Percentiles rank a stretch among this genome's conserved stretches.
Evolutionary conservation across 2,797 vertebrate genomes (phyloP).

Genomic region (Gymnoscopelus braueri): DNA sequence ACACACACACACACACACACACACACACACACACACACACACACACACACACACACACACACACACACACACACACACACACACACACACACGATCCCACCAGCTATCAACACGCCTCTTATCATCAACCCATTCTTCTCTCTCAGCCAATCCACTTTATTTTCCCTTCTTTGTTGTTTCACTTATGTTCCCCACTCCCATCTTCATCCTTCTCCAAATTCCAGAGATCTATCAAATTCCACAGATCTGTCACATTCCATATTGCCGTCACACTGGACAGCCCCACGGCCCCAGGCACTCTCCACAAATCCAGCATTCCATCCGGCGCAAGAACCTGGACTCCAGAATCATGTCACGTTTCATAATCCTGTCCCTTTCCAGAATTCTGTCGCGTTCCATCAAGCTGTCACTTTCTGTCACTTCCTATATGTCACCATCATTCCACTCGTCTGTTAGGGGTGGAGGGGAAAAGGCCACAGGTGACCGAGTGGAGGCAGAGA

Average conservation of each 20-base stretch:
- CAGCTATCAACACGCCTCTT: slow-evolving; percentile 54
- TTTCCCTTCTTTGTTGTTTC: slow-evolving; percentile 41
- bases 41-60: slow-evolving; percentile 22
- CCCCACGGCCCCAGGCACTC: slow-evolving; percentile 35
- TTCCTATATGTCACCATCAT: slow-evolving; percentile 60
- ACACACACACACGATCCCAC: slow-evolving; percentile 19
- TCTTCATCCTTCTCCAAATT: slow-evolving; percentile 27
- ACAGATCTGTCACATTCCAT: slow-evolving; percentile 71
- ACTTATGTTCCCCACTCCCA: slow-evolving; percentile 22
- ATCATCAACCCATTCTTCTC: slow-evolving; percentile 53
- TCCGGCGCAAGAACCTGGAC: slow-evolving; percentile 46
- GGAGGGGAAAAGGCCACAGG: slow-evolving; percentile 48
- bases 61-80: slow-evolving; percentile 22
- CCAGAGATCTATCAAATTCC: slow-evolving; percentile 63
- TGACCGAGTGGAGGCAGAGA: slow-evolving; percentile 46
- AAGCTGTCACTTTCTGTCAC: slow-evolving; percentile 65
- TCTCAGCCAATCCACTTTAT: slow-evolving; percentile 40
- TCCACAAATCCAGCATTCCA: slow-evolving; percentile 53
- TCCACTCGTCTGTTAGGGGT: slow-evolving; percentile 53
- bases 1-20: slow-evolving; percentile 12
- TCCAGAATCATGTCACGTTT: slow-evolving; percentile 72
- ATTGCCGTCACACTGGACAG: slow-evolving; percentile 67
- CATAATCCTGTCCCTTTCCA: slow-evolving; percentile 65
- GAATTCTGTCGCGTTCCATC: slow-evolving; percentile 57
- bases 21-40: slow-evolving; percentile 31